phyloP scores from a whole-genome alignment of 2,113 vertebrate genomes.

The Ptilonorhynchus violaceus region DNA sequence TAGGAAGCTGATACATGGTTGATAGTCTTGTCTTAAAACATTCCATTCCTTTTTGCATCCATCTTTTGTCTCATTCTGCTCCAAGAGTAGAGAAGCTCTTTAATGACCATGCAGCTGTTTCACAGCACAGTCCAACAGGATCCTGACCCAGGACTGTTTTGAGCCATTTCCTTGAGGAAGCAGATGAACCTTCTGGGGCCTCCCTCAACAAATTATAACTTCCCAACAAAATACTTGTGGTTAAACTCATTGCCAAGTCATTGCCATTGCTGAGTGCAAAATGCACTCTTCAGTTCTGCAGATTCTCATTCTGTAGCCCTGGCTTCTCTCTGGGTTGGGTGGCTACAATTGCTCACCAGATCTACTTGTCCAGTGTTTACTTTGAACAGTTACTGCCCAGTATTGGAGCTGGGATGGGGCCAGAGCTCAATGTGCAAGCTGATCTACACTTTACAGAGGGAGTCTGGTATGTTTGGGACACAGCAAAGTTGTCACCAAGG shows the following conservation, averaged over 20 bases:
- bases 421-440: background rate
- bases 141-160: background rate
- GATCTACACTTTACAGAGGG: background rate
- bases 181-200: background rate
- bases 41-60: background rate
- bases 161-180: background rate
- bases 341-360: background rate
- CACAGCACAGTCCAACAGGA: background rate
- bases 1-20: background rate
- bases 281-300: background rate
- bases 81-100: background rate
- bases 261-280: background rate
- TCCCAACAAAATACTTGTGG: background rate
- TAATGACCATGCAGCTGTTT: background rate
- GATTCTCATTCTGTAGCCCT: background rate
- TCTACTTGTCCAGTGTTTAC: background rate
- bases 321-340: background rate
- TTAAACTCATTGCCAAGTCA: background rate
- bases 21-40: background rate
- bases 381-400: background rate
- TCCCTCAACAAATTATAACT: background rate
- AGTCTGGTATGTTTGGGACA: background rate
- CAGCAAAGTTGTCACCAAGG: background rate
- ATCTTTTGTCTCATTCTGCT: background rate
- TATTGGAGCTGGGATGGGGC: background rate